Conservation (phyloP, 2,113 vertebrate species). For the Callaeas wilsoni region DNA sequence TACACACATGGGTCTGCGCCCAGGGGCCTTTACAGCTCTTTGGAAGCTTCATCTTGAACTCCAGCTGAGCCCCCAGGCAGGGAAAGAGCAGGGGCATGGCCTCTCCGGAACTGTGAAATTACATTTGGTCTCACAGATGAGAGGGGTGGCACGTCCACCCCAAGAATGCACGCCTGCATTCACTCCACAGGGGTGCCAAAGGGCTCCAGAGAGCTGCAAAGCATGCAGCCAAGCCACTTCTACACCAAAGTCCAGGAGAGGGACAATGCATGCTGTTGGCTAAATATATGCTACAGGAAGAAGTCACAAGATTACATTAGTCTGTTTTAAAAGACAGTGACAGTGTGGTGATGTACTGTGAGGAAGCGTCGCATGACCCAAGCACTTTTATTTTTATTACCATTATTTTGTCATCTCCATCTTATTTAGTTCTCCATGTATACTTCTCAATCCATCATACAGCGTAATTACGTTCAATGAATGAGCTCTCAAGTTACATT, state of each 20-base stretch:
- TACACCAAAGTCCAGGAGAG: neutral
- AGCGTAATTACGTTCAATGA: slow-evolving; percentile 55
- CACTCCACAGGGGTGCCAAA: neutral
- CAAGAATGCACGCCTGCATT: neutral
- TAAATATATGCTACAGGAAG: neutral
- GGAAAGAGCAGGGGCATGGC: neutral
- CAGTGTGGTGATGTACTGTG: neutral
- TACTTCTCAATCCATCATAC: slow-evolving; percentile 48
- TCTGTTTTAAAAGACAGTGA: neutral
- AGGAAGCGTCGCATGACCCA: slow-evolving; percentile 32
- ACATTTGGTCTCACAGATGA: fast-evolving
- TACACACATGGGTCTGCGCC: neutral
- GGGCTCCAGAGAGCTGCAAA: neutral
- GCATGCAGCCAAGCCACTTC: neutral
- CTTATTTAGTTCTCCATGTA: slow-evolving; percentile 46
- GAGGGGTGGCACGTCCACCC: neutral
- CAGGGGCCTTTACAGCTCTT: neutral
- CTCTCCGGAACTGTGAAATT: neutral
- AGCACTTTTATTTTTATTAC: slow-evolving; percentile 34
- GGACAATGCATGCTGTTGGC: neutral
- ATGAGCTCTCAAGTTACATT: slow-evolving; percentile 60
- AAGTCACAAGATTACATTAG: neutral
- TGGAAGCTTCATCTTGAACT: neutral
- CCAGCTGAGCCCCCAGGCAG: neutral
- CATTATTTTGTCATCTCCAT: slow-evolving; percentile 63